These are phyloP conservation scores for Hybognathus amarus DNA, from an alignment of 2,797 vertebrate genomes.

Conservation along the genomic window DNA sequence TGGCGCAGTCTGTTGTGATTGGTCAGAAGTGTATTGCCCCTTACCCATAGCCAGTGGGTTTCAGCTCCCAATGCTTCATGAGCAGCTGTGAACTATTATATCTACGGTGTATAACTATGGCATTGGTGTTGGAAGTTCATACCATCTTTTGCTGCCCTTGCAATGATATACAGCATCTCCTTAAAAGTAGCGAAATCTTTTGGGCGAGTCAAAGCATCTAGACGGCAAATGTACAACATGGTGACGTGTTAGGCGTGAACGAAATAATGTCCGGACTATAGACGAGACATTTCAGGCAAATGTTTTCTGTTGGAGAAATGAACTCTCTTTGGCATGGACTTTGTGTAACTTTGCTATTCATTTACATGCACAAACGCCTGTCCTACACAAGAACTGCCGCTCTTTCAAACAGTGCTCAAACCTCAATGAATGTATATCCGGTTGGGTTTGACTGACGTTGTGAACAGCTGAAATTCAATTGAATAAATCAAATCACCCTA, in stretches of 20 bases:
- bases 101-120: neutral
- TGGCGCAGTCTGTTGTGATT: neutral
- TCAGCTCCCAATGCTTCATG: neutral
- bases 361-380: neutral
- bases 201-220: neutral
- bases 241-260: neutral
- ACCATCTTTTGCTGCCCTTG: neutral
- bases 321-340: neutral
- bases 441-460: neutral
- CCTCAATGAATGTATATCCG: neutral
- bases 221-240: neutral
- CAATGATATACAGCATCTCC: too few species aligned
- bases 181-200: neutral
- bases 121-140: neutral
- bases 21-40: neutral
- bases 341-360: neutral
- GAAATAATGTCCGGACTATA: neutral
- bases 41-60: rapidly evolving
- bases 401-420: neutral
- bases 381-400: neutral
- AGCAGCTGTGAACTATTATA: neutral
- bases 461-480: slow-evolving; percentile 44
- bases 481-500: slow-evolving; percentile 45
- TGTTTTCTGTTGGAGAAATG: neutral
- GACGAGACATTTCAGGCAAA: neutral